These are phyloP conservation scores for Regulus satrapa DNA, from an alignment of 2,113 vertebrate species.

Conservation along the genomic window DNA sequence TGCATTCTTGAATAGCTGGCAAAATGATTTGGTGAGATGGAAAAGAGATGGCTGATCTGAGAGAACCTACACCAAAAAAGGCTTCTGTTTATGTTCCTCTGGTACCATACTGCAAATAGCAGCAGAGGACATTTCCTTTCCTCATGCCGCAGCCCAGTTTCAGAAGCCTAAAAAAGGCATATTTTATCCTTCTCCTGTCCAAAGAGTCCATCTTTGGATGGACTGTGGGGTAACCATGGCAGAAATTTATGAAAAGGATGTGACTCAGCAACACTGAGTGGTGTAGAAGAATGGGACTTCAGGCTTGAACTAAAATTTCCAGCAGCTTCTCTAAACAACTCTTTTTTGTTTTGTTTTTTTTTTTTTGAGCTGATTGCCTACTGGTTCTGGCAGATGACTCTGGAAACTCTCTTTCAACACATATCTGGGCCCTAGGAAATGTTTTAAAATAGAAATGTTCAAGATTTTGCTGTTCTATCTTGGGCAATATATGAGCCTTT, in stretches of 20 bases:
- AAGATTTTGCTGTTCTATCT: not conserved
- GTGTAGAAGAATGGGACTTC: not conserved
- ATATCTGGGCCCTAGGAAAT: not conserved
- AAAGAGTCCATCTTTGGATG: not conserved
- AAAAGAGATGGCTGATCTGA: not conserved
- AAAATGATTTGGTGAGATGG: not conserved
- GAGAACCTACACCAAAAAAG: not conserved
- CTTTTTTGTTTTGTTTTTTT: too few species aligned
- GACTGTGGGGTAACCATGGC: not conserved
- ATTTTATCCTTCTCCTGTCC: not conserved
- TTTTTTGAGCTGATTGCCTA: not conserved
- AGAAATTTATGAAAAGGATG: not conserved
- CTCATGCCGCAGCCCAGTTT: not conserved
- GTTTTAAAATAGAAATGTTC: not conserved
- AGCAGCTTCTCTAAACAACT: not conserved
- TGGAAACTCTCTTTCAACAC: not conserved
- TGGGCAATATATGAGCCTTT: not conserved
- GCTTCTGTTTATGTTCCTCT: not conserved
- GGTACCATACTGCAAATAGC: not conserved
- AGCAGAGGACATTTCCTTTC: not conserved
- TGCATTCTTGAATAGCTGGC: not conserved
- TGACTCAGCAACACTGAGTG: not conserved
- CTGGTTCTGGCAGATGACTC: not conserved
- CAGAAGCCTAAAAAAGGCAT: not conserved
- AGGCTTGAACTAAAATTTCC: not conserved